These are phyloP conservation scores for Drosophila phalerata DNA, from an alignment of 2,888 invertebrate species.

Conservation along the genomic window DNA sequence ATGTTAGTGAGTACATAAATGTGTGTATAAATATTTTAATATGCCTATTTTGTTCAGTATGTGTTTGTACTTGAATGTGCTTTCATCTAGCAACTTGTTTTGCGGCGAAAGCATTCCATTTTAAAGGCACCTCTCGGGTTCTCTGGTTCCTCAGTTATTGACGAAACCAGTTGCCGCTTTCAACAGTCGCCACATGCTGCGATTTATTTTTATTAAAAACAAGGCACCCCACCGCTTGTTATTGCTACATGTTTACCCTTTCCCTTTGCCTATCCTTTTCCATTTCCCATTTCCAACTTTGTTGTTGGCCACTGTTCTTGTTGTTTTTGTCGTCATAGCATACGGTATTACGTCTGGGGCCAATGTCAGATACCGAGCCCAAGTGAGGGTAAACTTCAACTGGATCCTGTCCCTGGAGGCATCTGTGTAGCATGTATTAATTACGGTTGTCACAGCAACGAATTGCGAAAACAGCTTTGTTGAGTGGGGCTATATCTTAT, in stretches of 20 bases:
- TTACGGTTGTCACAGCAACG: constrained; percentile 59
- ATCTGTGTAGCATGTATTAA: constrained; percentile 61
- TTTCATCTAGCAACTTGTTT: constrained; percentile 22
- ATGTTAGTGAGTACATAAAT: constrained; percentile 13
- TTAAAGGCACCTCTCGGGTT: not conserved
- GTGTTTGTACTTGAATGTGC: constrained; percentile 9
- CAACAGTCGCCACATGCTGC: constrained; percentile 53
- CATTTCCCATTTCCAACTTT: constrained; percentile 10
- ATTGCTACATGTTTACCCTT: constrained; percentile 24
- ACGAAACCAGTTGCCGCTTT: constrained; percentile 37
- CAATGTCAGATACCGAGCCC: constrained; percentile 39
- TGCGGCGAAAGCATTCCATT: not conserved
- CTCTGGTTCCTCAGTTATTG: constrained; percentile 29
- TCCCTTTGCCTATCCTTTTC: not conserved
- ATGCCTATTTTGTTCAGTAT: constrained; percentile 26
- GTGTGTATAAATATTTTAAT: constrained; percentile 52
- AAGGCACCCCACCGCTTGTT: constrained; percentile 30
- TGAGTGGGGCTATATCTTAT: constrained; percentile 24
- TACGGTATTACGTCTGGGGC: constrained; percentile 20
- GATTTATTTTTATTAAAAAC: constrained; percentile 65
- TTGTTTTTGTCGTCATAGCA: constrained; percentile 35
- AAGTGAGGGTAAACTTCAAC: constrained; percentile 13
- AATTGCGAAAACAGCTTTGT: constrained; percentile 50
- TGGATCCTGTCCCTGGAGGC: constrained; percentile 34
- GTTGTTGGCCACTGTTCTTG: constrained; percentile 20